Percentiles rank a stretch among this genome's conserved stretches.
phyloP scores from a whole-genome alignment of 2,888 invertebrate genomes.

The Pharmacophagus antenor region DNA sequence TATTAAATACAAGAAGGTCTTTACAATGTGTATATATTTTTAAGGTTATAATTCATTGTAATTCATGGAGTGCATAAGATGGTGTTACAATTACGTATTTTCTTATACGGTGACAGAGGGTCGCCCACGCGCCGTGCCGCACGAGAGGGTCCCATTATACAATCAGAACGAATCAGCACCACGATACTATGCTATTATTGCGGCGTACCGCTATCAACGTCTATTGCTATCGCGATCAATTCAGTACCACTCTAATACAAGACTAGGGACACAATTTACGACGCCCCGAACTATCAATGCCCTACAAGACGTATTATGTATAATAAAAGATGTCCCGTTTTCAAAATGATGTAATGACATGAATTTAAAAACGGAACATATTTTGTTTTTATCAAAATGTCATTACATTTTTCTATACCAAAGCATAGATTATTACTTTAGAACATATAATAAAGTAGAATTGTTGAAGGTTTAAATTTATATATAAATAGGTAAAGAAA shows the following conservation, averaged over 20 bases:
- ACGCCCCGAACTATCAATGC: conserved; percentile 20
- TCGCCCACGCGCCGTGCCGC: conserved; percentile 71
- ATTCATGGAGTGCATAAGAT: conserved; percentile 32
- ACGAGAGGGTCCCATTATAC: conserved; percentile 71
- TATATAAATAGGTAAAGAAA: too few relatives aligned
- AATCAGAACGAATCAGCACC: conserved; percentile 75
- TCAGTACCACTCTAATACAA: conserved; percentile 39
- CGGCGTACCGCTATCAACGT: conserved; percentile 36
- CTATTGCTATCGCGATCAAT: conserved; percentile 37
- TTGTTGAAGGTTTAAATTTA: too few relatives aligned
- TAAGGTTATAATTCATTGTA: not conserved
- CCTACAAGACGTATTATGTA: not conserved
- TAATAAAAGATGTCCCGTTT: not conserved
- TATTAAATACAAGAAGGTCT: not conserved
- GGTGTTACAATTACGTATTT: conserved; percentile 54
- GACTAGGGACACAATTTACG: conserved; percentile 34
- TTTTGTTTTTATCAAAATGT: too few relatives aligned
- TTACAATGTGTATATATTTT: too few relatives aligned
- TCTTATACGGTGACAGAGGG: conserved; percentile 62
- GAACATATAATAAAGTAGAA: too few relatives aligned
- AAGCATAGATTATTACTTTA: too few relatives aligned
- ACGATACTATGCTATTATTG: conserved; percentile 46
- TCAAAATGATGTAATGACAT: not conserved
- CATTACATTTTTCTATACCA: too few relatives aligned
- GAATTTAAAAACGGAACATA: too few relatives aligned